These are phyloP conservation scores for Leptobrachium ailaonicum DNA, from an alignment of 2,113 vertebrate genomes.

Conservation along the genomic window DNA sequence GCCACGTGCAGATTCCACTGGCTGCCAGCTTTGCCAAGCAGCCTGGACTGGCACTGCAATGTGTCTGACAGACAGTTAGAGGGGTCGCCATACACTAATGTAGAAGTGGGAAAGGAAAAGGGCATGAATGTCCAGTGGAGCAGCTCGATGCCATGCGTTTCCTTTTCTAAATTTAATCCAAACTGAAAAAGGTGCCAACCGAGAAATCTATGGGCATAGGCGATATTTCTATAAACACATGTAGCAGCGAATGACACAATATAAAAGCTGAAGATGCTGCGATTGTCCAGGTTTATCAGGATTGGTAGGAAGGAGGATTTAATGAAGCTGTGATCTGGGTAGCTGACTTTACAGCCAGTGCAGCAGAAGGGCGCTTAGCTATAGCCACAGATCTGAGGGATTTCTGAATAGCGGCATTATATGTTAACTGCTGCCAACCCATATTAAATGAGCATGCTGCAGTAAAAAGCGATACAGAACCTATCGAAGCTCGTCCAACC, in stretches of 20 bases:
- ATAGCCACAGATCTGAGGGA: constrained; percentile 22
- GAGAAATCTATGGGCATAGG: too few species aligned
- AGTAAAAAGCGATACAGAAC: constrained; percentile 3
- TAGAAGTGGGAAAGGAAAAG: not conserved
- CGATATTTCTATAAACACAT: too few species aligned
- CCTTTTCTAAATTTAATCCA: not conserved
- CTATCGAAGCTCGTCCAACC: not conserved
- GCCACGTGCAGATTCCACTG: not conserved
- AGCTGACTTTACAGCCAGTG: constrained; percentile 9
- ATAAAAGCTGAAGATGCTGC: not conserved
- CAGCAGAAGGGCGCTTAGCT: constrained; percentile 8
- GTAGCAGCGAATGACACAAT: not conserved
- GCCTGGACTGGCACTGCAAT: not conserved
- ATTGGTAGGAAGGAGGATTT: not conserved
- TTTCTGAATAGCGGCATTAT: constrained; percentile 3
- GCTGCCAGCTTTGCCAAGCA: not conserved
- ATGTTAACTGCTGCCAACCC: constrained; percentile 10
- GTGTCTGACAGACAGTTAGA: not conserved
- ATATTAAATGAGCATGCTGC: constrained; percentile 20
- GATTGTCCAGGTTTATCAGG: not conserved
- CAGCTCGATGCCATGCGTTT: not conserved
- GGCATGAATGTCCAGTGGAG: not conserved
- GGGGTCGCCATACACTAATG: not conserved
- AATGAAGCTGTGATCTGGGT: constrained; percentile 18
- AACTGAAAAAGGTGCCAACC: not conserved